Evolutionary conservation across 2,888 invertebrate genomes (phyloP).

Genomic region (Aspidiotus destructor): DNA sequence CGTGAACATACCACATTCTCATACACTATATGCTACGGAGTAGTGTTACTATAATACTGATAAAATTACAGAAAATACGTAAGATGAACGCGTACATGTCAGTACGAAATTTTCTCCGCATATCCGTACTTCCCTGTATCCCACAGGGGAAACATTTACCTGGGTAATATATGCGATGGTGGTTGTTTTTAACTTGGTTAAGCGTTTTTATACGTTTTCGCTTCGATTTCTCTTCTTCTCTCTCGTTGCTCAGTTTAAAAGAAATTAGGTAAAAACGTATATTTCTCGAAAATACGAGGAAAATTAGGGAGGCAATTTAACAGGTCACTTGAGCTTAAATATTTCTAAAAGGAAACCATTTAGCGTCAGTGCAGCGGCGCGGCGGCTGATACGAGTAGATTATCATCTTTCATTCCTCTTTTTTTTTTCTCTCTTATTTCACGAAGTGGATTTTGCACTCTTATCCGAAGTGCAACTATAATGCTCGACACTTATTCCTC

Average conservation of each 20-base stretch:
- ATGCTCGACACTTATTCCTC: no score
- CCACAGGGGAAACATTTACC: conserved; percentile 22
- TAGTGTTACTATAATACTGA: conserved; percentile 23
- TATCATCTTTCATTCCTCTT: no score
- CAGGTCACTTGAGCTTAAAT: background rate
- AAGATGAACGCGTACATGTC: conserved; percentile 10
- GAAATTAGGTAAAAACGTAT: conserved; percentile 3
- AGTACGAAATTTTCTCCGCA: background rate
- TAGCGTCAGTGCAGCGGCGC: no score
- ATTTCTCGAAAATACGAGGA: background rate
- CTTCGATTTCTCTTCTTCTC: no score
- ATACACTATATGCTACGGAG: background rate
- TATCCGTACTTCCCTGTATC: conserved; percentile 14
- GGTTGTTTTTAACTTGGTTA: conserved; percentile 20
- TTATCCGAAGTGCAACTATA: no score
- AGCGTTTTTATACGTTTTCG: conserved; percentile 8
- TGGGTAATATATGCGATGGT: conserved; percentile 20
- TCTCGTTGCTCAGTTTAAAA: background rate
- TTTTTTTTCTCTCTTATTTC: no score
- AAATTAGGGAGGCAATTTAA: background rate
- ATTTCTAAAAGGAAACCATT: background rate
- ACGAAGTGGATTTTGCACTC: no score
- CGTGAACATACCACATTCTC: background rate
- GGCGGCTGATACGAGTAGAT: no score
- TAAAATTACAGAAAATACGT: conserved; percentile 14